Base-by-base conservation (phyloP, 2,113 vertebrate species). In the Aegotheles bennettii region DNA sequence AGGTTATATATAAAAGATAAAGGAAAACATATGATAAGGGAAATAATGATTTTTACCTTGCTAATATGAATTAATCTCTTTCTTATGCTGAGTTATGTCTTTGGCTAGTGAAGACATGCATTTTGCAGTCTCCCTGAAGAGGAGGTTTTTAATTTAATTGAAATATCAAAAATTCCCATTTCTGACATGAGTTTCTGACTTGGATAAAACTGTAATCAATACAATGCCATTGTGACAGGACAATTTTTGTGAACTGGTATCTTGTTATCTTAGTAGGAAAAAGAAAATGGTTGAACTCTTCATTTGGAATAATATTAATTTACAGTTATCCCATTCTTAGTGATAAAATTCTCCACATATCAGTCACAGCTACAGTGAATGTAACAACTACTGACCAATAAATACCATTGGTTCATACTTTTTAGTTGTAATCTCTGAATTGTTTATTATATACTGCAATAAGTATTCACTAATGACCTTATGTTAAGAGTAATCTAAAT, bases 51-150 rank as follows among this genome's bases (percentile, higher is more conserved):
- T n/a, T 54, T 4, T 63, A 43, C 17, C 21, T 47, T 57, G 7
- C 4, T 36, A 47, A 15, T 12, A 8, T 3, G 9, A 23, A 12
- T 70, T 85, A 24, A 24, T 60, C 16, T 64, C 13, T 13, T 1
- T 47, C 4, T 42, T 60, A 16, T 21, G 6, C 29, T 65, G 33
- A 84, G 45, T 21, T 33, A 48, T 10, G 6, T 38, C 16, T 82
- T 31, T 20, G 31, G 12, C 1, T 47, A 78, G 50, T 1, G 10
- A 81, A 67, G 24, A 42, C 13, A 23, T 0, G 0, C 51, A 23
- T 43, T 84, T 82, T 87, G 6, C 23, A 75, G 2, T 45, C 21
- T 84, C 20, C 7, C 14, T 29, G 18, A 90, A 68, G 18, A 80
- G 47, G 3, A 43, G 6, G 11, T 45, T 74, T 42, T 74, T 47